A percentile compares a stretch with the other conserved stretches of the same genome.
These are phyloP conservation scores for Chelon labrosus DNA, from an alignment of 2,797 vertebrate species.

Conservation along the genomic window DNA sequence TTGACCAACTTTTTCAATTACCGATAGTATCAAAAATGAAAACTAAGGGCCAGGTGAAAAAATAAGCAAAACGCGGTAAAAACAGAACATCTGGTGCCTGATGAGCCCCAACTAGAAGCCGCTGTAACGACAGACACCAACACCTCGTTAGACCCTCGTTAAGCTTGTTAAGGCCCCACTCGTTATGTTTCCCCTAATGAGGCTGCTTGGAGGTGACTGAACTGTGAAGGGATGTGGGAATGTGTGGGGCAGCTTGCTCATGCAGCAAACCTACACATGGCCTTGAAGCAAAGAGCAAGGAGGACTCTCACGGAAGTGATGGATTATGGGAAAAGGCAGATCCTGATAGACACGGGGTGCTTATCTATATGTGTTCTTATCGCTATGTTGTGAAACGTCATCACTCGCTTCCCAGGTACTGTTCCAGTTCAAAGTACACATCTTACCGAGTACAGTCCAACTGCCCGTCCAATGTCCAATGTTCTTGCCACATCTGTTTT, in stretches of 20 bases:
- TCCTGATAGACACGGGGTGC: no score
- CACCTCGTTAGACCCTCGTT: constrained; percentile 72
- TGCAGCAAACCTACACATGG: constrained; percentile 23
- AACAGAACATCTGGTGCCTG: constrained; percentile 76
- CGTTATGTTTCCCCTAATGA: constrained; percentile 71
- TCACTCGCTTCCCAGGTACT: no score
- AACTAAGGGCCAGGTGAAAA: constrained; percentile 12
- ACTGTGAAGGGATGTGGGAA: constrained; percentile 51
- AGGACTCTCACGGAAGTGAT: neutral
- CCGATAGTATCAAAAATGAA: constrained; percentile 1
- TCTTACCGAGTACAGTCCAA: no score
- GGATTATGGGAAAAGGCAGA: neutral
- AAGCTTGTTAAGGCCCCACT: constrained; percentile 67
- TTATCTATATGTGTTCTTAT: no score
- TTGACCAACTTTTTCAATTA: constrained; percentile 21
- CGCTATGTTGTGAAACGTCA: no score
- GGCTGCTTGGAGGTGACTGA: constrained; percentile 66
- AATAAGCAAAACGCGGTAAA: constrained; percentile 1
- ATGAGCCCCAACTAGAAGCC: constrained; percentile 64
- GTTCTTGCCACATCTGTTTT: no score
- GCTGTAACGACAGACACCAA: constrained; percentile 64
- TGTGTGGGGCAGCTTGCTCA: constrained; percentile 19
- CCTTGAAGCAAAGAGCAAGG: constrained; percentile 4
- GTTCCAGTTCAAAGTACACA: neutral
- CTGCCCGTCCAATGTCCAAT: no score